Evolutionary conservation across 2,113 vertebrate genomes (phyloP), one percentile per base, ranked within the genome.

Genomic region (Pongo abelii): DNA sequence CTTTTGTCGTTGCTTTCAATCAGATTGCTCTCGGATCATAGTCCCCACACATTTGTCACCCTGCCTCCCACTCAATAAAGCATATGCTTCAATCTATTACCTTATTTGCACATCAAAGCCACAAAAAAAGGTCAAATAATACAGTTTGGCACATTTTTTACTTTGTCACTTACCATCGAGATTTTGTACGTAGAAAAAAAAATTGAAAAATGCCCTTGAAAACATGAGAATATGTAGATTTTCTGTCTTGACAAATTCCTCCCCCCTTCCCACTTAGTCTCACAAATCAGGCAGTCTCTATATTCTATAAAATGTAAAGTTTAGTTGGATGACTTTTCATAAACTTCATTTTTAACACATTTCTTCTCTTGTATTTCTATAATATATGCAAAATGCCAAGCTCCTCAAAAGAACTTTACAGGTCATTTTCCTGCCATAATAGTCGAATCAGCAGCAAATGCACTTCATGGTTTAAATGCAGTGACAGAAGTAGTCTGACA

Each of bases 391-490:
- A 98, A 98, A 98, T 35, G 50, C 95, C 98, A 98, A 97, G 95
- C 88, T 98, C 87, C 97, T 98, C 96, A 97, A 97, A 98, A 98
- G 72, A 94, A 97, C 79, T 98, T 98, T 98, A 93, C 97, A 98
- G 98, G 98, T 98, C 61, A 97, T 98, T 98, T 98, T 98, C 95
- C 94, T 98, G 95, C 97, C 91, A 93, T 98, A 98, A 98, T 92
- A 98, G 88, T 91, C 72, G 83, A 98, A 98, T 97, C 96, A 98
- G 91, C 93, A 97, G 96, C 96, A 98, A 98, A 98, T 98, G 75
- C 59, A 96, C 89, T 98, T 98, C 84, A 93, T 97, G 90, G 97
- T 95, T 98, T 98, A 98, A 98, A 98, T 52, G 75, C 94, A 97
- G 80, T 95, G 97, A 96, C 94, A 87, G n/a, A 97, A 98, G 92